Evolutionary conservation across 2,888 invertebrate genomes (phyloP).

Genomic region (Sipha maydis): DNA sequence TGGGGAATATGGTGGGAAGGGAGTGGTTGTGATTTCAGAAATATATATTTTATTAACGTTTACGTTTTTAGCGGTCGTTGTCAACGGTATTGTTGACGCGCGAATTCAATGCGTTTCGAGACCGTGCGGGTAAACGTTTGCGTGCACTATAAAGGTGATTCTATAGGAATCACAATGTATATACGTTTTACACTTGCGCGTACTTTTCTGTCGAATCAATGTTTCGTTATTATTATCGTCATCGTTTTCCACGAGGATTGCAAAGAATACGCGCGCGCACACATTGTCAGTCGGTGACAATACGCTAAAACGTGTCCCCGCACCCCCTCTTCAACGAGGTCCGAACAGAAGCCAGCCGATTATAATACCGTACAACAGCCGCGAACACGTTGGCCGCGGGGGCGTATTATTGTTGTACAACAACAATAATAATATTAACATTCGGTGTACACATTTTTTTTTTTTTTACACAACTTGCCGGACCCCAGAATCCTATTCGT

Average conservation of each 20-base stretch:
- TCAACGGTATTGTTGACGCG: background rate
- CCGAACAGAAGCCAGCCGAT: constrained; percentile 9
- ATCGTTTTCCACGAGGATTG: background rate
- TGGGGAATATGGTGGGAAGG: background rate
- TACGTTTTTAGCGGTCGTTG: constrained; percentile 44
- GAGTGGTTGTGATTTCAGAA: background rate
- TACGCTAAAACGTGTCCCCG: background rate
- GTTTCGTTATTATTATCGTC: background rate
- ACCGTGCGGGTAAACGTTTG: background rate
- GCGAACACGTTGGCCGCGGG: background rate
- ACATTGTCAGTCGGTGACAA: background rate
- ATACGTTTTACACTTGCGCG: background rate
- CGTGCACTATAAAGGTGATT: background rate
- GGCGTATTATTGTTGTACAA: constrained; percentile 18
- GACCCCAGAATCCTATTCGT: background rate
- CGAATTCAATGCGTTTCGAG: background rate
- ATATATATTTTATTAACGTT: constrained; percentile 14
- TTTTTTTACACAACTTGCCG: background rate
- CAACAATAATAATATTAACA: background rate
- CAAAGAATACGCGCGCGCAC: background rate
- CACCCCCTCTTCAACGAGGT: background rate
- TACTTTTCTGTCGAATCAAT: constrained; percentile 31
- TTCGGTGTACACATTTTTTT: background rate
- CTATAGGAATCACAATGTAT: constrained; percentile 7
- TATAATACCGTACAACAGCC: background rate